Percentiles rank a stretch among this genome's conserved stretches.
Evolutionary conservation across 2,797 vertebrate genomes (phyloP).

Genomic region (Onychomys torridus): DNA sequence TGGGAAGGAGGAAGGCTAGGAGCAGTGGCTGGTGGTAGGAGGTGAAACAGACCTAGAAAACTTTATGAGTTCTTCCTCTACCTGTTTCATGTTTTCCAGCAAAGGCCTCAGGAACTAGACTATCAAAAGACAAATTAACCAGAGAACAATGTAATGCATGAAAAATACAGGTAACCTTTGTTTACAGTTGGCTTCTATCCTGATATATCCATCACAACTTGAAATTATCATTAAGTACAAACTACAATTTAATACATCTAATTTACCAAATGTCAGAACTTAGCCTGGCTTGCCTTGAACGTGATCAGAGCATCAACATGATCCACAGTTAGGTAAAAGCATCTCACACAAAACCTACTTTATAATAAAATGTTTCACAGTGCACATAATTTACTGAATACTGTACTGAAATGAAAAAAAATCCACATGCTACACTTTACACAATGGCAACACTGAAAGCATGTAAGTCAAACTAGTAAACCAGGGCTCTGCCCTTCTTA

Average conservation of each 20-base stretch:
- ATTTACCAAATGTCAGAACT: not conserved
- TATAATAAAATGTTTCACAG: not conserved
- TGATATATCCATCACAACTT: not conserved
- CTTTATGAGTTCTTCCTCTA: not conserved
- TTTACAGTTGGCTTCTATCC: not conserved
- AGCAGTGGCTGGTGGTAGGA: not conserved
- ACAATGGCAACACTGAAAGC: not conserved
- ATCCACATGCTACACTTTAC: not conserved
- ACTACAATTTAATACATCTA: not conserved
- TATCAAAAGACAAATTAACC: not conserved
- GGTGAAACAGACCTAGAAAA: not conserved
- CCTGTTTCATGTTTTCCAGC: not conserved
- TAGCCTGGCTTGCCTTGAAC: not conserved
- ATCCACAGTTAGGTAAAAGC: not conserved
- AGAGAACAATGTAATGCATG: not conserved
- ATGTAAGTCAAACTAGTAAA: not conserved
- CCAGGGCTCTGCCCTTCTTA: not conserved
- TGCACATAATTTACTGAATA: not conserved
- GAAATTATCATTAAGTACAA: not conserved
- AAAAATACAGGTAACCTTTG: not conserved
- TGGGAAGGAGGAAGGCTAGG: not conserved
- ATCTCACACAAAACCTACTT: not conserved
- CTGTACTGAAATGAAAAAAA: not conserved
- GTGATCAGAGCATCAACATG: not conserved
- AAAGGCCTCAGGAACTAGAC: not conserved